These are phyloP conservation scores for Zapornia atra DNA, from an alignment of 2,113 vertebrate species.

Conservation along the genomic window DNA sequence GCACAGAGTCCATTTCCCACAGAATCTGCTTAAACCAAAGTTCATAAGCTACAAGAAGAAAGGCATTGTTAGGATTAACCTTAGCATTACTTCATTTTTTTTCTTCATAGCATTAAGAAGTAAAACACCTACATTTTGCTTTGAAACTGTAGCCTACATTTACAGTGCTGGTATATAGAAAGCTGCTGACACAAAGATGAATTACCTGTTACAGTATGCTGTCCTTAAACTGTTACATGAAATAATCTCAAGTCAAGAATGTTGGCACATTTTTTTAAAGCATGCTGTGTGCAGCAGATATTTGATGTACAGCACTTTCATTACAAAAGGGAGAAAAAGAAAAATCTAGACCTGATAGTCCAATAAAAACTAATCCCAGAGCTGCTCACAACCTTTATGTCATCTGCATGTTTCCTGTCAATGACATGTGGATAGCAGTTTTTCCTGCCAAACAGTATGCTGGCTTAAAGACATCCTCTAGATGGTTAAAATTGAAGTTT, in stretches of 20 bases:
- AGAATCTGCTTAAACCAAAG: constrained; percentile 98
- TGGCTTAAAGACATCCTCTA: background rate
- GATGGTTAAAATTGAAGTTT: background rate
- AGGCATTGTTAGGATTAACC: background rate
- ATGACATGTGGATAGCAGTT: background rate
- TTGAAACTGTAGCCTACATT: background rate
- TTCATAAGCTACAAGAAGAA: constrained; percentile 85
- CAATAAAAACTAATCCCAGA: background rate
- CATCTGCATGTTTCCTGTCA: background rate
- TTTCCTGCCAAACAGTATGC: too few relatives aligned
- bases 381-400: background rate
- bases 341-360: background rate
- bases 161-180: background rate
- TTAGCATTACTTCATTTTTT: background rate
- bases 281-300: background rate
- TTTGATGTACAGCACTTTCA: background rate
- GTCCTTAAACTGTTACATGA: background rate
- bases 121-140: background rate
- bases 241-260: background rate
- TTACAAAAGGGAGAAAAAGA: background rate
- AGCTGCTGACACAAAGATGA: background rate
- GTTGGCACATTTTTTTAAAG: background rate
- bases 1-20: constrained; percentile 94
- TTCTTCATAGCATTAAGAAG: background rate
- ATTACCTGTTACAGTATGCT: background rate